phyloP scores from a whole-genome alignment of 2,113 vertebrate species.

The Isichthys henryi region DNA sequence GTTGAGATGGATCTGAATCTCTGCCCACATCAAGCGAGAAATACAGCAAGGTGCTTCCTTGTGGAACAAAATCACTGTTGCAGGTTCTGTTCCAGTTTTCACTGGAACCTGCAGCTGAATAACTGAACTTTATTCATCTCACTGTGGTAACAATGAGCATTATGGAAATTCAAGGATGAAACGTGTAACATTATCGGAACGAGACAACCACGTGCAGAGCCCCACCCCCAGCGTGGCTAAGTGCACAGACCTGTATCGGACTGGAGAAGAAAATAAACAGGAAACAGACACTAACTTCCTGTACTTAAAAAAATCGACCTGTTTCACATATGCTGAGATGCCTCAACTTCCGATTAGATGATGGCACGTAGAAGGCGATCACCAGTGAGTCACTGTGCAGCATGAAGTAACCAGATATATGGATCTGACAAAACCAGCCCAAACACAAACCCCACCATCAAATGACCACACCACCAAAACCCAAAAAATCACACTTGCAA shows the following conservation, averaged over 20 bases:
- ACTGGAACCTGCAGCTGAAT: background rate
- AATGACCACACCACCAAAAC: background rate
- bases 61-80: background rate
- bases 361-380: background rate
- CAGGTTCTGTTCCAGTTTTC: background rate
- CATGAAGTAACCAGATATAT: background rate
- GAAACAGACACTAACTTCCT: background rate
- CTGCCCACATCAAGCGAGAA: background rate
- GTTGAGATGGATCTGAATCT: background rate
- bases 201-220: background rate
- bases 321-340: background rate
- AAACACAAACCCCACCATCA: background rate
- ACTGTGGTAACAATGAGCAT: background rate
- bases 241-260: background rate
- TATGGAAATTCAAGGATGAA: background rate
- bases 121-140: background rate
- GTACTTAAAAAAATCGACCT: background rate
- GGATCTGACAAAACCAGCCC: background rate
- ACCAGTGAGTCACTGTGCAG: background rate
- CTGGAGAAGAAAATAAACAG: background rate
- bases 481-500: background rate
- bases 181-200: background rate
- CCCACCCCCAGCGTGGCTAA: background rate
- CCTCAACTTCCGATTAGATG: background rate
- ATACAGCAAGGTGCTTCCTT: background rate